Evolutionary conservation across 2,113 vertebrate species (phyloP).

Genomic region (Cyanoderma ruficeps): DNA sequence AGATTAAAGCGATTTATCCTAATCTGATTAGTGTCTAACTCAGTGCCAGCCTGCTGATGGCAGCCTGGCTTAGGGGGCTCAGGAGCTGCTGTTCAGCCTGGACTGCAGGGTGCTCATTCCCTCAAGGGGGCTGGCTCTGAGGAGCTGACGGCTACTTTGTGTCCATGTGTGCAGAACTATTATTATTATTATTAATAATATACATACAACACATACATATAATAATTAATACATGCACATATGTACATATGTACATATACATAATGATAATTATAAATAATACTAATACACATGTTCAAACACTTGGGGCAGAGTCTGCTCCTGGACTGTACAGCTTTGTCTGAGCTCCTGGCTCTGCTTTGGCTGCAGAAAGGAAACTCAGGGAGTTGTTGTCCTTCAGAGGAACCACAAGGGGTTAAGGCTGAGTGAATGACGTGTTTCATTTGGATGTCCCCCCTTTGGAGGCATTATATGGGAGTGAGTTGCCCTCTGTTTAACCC

Average conservation of each 20-base stretch:
- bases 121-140: background rate
- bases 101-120: background rate
- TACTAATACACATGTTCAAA: background rate
- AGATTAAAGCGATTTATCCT: constrained; percentile 67
- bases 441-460: background rate
- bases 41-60: constrained; percentile 37
- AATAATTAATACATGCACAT: no score
- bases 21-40: constrained; percentile 72
- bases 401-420: background rate
- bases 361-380: background rate
- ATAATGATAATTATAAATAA: background rate
- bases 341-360: background rate
- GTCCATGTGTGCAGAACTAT: background rate
- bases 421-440: background rate
- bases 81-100: constrained; percentile 17
- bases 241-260: no score
- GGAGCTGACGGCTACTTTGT: background rate
- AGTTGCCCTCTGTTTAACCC: background rate
- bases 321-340: background rate
- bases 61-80: background rate
- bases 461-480: background rate
- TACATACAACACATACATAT: no score
- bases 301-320: background rate
- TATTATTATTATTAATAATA: background rate
- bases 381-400: background rate